A percentile compares a stretch with the other conserved stretches of the same genome.
Conservation (phyloP, 64 coral and sea anemone genomes). For the Stichodactyla helianthus region DNA sequence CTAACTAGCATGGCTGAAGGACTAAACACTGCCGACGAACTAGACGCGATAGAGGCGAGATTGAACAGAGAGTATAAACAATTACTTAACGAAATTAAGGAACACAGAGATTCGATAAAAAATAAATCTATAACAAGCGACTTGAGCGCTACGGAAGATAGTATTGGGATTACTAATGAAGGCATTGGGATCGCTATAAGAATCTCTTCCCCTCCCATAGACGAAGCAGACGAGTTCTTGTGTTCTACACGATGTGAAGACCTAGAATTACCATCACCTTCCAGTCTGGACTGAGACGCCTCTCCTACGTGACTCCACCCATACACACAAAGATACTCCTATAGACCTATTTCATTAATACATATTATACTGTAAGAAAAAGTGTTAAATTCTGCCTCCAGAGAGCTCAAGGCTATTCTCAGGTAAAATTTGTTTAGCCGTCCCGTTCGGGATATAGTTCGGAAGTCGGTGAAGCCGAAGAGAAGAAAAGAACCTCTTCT, state of each 20-base stretch:
- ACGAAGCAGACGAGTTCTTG: neutral
- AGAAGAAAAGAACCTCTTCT: too few species aligned
- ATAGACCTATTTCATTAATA: too few species aligned
- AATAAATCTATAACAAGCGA: neutral
- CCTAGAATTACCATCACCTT: neutral
- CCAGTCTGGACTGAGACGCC: neutral
- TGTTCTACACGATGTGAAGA: neutral
- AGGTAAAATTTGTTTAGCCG: too few species aligned
- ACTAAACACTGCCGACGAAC: neutral
- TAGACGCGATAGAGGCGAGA: neutral
- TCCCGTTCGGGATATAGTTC: too few species aligned
- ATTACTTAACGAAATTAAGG: neutral
- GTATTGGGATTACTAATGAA: neutral
- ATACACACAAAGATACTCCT: too few species aligned
- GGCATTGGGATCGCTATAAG: neutral
- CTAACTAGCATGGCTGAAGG: neutral
- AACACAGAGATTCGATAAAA: neutral
- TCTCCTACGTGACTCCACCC: too few species aligned
- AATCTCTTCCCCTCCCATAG: neutral
- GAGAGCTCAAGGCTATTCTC: too few species aligned
- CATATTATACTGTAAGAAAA: too few species aligned
- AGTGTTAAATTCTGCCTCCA: too few species aligned
- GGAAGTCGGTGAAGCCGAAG: too few species aligned
- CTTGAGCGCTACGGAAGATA: neutral
- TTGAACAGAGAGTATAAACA: neutral